These are phyloP conservation scores for Panthera uncia DNA, from an alignment of 2,113 vertebrate species.

Conservation along the genomic window DNA sequence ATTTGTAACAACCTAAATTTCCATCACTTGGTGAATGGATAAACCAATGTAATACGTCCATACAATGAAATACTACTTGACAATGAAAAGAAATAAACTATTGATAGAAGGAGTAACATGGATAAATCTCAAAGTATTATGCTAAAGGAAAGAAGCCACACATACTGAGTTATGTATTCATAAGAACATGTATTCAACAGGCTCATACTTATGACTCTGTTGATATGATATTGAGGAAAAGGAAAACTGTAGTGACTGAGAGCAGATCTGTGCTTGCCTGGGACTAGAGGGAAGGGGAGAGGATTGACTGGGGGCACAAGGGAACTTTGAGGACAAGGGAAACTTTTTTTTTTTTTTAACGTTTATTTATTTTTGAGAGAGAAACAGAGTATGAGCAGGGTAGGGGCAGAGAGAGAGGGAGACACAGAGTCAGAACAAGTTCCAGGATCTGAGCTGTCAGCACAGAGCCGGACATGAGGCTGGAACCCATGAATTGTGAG, in stretches of 20 bases:
- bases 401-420: no score
- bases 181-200: no score
- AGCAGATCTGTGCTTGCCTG: neutral
- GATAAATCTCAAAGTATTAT: neutral
- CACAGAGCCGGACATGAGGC: no score
- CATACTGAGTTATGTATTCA: neutral
- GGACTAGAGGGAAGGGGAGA: neutral
- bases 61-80: neutral
- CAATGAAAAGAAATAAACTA: neutral
- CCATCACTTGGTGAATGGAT: neutral
- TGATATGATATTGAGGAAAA: neutral
- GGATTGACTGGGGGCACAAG: neutral
- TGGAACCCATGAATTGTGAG: no score
- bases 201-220: neutral
- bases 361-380: no score
- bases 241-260: neutral
- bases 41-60: neutral
- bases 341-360: neutral
- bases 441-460: no score
- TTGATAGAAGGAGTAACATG: neutral
- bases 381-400: no score
- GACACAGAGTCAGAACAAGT: no score
- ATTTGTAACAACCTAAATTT: neutral
- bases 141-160: neutral
- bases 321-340: neutral